phyloP scores from a whole-genome alignment of 2,888 invertebrate genomes.

The Caenorhabditis sp. region DNA sequence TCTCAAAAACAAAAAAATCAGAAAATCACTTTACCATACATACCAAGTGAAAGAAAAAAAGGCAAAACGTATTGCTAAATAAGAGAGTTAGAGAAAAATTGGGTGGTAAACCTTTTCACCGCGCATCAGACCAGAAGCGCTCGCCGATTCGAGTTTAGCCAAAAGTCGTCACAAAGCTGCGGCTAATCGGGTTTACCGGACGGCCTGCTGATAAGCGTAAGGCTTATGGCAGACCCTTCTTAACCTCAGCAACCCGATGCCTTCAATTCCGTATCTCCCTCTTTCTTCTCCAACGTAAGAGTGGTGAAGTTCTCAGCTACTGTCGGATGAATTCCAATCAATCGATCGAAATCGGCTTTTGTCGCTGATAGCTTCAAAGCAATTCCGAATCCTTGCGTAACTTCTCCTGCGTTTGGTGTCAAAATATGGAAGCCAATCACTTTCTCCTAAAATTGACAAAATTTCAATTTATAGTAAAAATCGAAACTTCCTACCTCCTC shows the following conservation, averaged over 20 bases:
- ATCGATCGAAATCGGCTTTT: constrained; percentile 75
- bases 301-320: constrained; percentile 73
- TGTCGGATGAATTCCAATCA: constrained; percentile 78
- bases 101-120: constrained; percentile 20
- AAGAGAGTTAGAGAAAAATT: constrained; percentile 1
- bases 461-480: constrained; percentile 4
- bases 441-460: constrained; percentile 70
- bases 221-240: constrained; percentile 48
- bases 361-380: constrained; percentile 75
- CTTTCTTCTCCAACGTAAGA: constrained; percentile 57
- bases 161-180: constrained; percentile 58
- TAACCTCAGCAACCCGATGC: constrained; percentile 66
- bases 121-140: constrained; percentile 48
- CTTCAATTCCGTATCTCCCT: constrained; percentile 53
- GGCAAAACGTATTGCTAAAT: constrained; percentile 7
- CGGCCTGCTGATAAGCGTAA: constrained; percentile 14
- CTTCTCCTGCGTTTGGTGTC: constrained; percentile 77
- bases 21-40: too few species aligned
- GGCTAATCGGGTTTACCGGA: constrained; percentile 20
- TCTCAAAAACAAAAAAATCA: too few species aligned
- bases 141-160: constrained; percentile 54
- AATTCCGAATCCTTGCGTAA: constrained; percentile 77
- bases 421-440: constrained; percentile 76
- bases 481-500: constrained; percentile 53
- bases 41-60: not conserved